These are phyloP conservation scores for Dipodomys stephensi DNA, from an alignment of 2,113 vertebrate species.

Conservation along the genomic window DNA sequence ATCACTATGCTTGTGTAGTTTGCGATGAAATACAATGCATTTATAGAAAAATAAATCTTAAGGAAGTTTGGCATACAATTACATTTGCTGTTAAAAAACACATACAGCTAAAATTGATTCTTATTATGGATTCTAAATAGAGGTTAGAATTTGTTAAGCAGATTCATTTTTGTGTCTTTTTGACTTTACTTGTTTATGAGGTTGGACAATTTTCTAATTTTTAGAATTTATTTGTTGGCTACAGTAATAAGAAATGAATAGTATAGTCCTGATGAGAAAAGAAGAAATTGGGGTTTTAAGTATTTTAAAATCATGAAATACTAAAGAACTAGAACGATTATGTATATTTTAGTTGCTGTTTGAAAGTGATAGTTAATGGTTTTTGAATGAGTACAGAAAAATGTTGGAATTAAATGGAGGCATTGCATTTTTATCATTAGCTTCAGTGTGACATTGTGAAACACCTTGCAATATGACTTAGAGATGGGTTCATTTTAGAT, in stretches of 20 bases:
- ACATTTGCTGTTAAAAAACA: slow-evolving; percentile 60
- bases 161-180: slow-evolving; percentile 25
- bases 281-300: slow-evolving; percentile 39
- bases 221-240: slow-evolving; percentile 45
- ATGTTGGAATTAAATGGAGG: neutral
- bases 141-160: slow-evolving; percentile 58
- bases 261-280: neutral
- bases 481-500: neutral
- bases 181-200: slow-evolving; percentile 68
- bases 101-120: slow-evolving; percentile 67
- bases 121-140: slow-evolving; percentile 68
- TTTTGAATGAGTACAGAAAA: neutral
- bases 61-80: slow-evolving; percentile 63
- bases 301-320: neutral
- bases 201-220: slow-evolving; percentile 63
- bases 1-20: slow-evolving; percentile 75
- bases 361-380: neutral
- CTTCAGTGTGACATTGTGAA: neutral
- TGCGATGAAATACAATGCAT: slow-evolving; percentile 73
- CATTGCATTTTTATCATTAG: neutral
- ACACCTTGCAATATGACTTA: neutral
- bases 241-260: slow-evolving; percentile 66
- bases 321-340: neutral
- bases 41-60: slow-evolving; percentile 77
- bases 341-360: neutral